Percentiles rank a stretch among this genome's conserved stretches.
phyloP scores from a whole-genome alignment of 2,113 vertebrate genomes.

The Hippocampus barbouri region DNA sequence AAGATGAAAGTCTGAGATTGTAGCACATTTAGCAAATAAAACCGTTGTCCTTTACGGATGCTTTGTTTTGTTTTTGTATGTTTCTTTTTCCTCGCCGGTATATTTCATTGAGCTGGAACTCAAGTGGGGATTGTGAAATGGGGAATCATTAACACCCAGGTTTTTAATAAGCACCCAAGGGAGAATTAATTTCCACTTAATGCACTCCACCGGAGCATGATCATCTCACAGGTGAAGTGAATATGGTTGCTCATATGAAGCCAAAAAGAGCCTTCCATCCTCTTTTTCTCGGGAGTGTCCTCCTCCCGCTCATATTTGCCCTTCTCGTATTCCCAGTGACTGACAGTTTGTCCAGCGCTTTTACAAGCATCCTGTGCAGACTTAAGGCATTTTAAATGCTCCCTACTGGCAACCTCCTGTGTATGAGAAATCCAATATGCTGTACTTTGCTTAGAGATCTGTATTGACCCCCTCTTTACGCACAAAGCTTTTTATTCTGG shows the following conservation, averaged over 20 bases:
- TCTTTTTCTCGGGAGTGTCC: slow-evolving; percentile 9
- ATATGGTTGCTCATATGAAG: slow-evolving; percentile 27
- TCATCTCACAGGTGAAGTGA: slow-evolving; percentile 45
- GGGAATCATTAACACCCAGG: slow-evolving; percentile 67
- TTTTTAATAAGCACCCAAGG: slow-evolving; percentile 67
- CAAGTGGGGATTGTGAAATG: slow-evolving; percentile 47
- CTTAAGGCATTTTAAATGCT: slow-evolving; percentile 31
- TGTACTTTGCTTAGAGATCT: slow-evolving; percentile 30
- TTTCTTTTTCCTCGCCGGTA: slow-evolving; percentile 4
- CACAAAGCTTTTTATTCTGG: slow-evolving; percentile 12
- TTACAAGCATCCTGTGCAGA: slow-evolving; percentile 10
- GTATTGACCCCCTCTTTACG: slow-evolving; percentile 42
- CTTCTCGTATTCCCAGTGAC: slow-evolving; percentile 26
- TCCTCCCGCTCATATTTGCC: slow-evolving; percentile 20
- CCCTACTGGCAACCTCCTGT: slow-evolving; percentile 19
- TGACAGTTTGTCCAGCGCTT: slow-evolving; percentile 23
- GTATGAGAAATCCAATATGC: slow-evolving; percentile 48
- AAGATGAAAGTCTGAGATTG: too few species aligned
- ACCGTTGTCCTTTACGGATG: not conserved
- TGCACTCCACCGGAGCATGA: slow-evolving; percentile 54
- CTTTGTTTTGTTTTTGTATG: not conserved
- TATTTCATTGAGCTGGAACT: slow-evolving; percentile 23
- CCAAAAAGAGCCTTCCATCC: slow-evolving; percentile 1
- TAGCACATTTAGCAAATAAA: too few species aligned
- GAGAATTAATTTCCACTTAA: slow-evolving; percentile 72